phyloP scores from a whole-genome alignment of 2,113 vertebrate species.

The Willisornis vidua region DNA sequence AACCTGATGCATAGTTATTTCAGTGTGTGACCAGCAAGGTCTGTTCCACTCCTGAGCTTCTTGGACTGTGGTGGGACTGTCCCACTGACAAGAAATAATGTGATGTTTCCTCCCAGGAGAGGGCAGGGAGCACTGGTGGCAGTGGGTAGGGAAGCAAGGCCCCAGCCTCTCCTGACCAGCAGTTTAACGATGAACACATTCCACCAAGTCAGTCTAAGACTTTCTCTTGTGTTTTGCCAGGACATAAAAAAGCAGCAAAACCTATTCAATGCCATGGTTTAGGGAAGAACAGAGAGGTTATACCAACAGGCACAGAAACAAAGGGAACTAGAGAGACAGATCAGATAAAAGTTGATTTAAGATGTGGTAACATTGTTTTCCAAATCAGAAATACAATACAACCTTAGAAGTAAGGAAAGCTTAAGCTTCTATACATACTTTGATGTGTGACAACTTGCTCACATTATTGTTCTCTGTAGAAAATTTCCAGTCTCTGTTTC shows the following conservation, averaged over 20 bases:
- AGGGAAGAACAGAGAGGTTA: background rate
- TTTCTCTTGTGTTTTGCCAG: rapidly evolving
- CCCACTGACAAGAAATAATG: background rate
- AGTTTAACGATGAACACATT: background rate
- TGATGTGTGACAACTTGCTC: background rate
- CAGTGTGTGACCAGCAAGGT: background rate
- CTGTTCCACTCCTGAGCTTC: background rate
- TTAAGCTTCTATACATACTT: background rate
- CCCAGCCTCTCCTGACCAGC: background rate
- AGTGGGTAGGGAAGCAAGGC: background rate
- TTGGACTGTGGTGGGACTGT: background rate
- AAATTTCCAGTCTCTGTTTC: background rate
- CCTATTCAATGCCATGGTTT: background rate
- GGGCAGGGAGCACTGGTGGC: background rate
- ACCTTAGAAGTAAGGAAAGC: background rate
- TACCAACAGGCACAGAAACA: background rate
- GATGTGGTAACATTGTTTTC: background rate
- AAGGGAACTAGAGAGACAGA: background rate
- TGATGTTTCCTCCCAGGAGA: background rate
- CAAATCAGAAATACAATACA: background rate
- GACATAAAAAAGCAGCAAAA: background rate
- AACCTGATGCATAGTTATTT: rapidly evolving
- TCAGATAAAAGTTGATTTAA: background rate
- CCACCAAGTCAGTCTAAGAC: background rate
- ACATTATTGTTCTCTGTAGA: background rate